phyloP scores from a whole-genome alignment of 2,888 invertebrate species.

The Zhengitettix transpicula region DNA sequence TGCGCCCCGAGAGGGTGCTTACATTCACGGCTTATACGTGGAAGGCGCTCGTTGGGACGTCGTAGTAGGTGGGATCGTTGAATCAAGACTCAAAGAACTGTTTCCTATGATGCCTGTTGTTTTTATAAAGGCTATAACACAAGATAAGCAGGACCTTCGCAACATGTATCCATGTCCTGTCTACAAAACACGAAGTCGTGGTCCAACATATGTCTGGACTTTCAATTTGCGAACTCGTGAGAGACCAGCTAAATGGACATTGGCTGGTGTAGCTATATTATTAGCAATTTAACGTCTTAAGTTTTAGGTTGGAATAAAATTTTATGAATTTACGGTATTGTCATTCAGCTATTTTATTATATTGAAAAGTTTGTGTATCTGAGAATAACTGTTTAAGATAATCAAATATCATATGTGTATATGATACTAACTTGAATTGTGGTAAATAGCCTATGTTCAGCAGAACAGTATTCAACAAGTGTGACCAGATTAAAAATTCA shows the following conservation, averaged over 20 bases:
- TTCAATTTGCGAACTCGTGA: constrained; percentile 84
- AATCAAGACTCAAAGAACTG: constrained; percentile 75
- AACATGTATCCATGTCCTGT: constrained; percentile 87
- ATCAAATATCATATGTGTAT: too few relatives aligned
- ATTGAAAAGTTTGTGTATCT: too few relatives aligned
- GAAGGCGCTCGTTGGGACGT: constrained; percentile 92
- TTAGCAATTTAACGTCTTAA: too few relatives aligned
- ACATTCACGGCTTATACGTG: constrained; percentile 77
- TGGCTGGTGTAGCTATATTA: constrained; percentile 75
- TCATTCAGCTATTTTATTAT: too few relatives aligned
- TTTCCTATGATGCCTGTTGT: constrained; percentile 84
- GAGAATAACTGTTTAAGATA: too few relatives aligned
- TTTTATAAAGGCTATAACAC: constrained; percentile 68
- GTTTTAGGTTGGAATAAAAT: too few relatives aligned
- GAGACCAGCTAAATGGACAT: constrained; percentile 77
- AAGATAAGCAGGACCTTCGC: constrained; percentile 75
- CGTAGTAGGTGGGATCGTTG: constrained; percentile 56
- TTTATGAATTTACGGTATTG: too few relatives aligned
- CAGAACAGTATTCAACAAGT: too few relatives aligned
- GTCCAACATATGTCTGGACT: constrained; percentile 90
- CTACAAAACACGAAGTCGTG: constrained; percentile 76
- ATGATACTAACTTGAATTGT: too few relatives aligned
- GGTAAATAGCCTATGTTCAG: too few relatives aligned
- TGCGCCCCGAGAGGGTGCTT: constrained; percentile 81
- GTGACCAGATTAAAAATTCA: too few relatives aligned